Conservation (phyloP, 1,140 invertebrate species). For the Polyergus mexicanus region DNA sequence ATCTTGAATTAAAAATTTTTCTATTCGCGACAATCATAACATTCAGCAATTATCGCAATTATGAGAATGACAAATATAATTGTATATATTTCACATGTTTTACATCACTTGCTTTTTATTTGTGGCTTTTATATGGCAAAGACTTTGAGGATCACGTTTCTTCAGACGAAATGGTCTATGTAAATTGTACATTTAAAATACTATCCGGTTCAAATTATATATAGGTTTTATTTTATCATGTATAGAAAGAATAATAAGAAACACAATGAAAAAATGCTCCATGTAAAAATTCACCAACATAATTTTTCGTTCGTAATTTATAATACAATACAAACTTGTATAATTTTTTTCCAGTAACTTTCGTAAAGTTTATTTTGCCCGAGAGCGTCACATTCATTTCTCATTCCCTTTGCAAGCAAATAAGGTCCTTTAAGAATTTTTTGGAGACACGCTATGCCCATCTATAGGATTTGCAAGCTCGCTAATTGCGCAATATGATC, state of each 20-base stretch:
- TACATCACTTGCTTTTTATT: background rate
- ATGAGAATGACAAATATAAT: background rate
- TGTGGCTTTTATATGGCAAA: background rate
- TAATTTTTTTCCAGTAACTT: constrained; percentile 13
- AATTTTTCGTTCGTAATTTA: constrained; percentile 17
- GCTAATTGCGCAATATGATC: constrained; percentile 40
- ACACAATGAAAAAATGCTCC: background rate
- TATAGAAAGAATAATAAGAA: background rate
- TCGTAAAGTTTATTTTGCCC: constrained; percentile 3
- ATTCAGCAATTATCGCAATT: background rate
- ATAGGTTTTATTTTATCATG: background rate
- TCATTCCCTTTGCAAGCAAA: background rate
- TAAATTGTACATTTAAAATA: constrained; percentile 5
- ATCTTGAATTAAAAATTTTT: background rate
- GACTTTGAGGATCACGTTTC: background rate
- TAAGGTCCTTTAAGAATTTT: constrained; percentile 12
- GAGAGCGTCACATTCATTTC: background rate
- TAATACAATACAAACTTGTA: constrained; percentile 23
- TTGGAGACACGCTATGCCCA: background rate
- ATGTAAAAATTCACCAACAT: background rate
- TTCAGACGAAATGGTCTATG: background rate
- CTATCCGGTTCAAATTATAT: background rate
- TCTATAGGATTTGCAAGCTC: background rate
- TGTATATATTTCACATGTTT: background rate
- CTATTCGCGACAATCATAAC: background rate